Base-by-base conservation (phyloP, 92 coral and sea anemone species). In the Bergia puertoricense region DNA sequence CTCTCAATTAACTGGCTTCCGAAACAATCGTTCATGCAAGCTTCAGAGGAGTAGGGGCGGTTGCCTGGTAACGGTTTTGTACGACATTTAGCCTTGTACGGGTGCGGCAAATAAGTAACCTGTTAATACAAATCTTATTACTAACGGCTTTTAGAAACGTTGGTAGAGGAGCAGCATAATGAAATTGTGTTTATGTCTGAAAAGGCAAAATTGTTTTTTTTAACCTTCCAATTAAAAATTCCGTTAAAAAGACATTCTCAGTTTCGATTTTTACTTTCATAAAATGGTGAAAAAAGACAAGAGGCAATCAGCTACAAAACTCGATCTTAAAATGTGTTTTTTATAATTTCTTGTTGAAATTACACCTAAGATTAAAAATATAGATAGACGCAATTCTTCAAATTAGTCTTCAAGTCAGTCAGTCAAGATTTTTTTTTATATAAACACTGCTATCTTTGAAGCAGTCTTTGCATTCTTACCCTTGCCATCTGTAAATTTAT, bases 1-100 rank as follows among this genome's bases (percentile, higher is more conserved):
- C 67, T 45, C 67, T 83, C 86, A 36, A 83, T 50, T 1, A 83
- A 4, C 51, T 69, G 78, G 41, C 45, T 43, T 46, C 40, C 62
- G 39, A 44, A 83, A 36, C 86, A 83, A 42, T 83, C 86, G 9
- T 48, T 30, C 45, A 83, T 83, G 54, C 86, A 83, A 14, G 67
- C 77, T 11, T 71, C 86, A 0, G 86, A 83, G 20, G 86, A 46
- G 44, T 83, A 83, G 59, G 86, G 86, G 0, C 86, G 86, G 67
- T 83, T 83, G 23, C 86, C 86, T 9, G 86, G 86, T 54, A 83
- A 69, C 86, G 86, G 45, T 15, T 68, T 83, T 44, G 22, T 46
- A 15, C 86, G 86, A 45, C 86, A 83, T 4, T 72, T 72, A 46
- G 86, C 86, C 62, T 83, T 83, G 62, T 42, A 83, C 18, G 86